phyloP scores from a whole-genome alignment of 2,113 vertebrate genomes.

The Atlantisia rogersi region DNA sequence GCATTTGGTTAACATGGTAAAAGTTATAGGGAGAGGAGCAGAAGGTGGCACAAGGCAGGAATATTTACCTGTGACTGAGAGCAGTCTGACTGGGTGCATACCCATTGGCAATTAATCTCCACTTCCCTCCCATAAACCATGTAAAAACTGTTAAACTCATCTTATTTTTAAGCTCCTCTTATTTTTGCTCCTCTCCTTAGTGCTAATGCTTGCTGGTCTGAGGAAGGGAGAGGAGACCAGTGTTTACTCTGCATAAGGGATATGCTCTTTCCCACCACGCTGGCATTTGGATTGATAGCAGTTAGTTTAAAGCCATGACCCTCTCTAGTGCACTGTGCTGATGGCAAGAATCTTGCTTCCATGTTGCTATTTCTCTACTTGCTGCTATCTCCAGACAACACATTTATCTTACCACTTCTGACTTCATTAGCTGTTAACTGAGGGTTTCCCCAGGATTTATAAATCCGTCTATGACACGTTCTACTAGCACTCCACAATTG shows the following conservation, averaged over 20 bases:
- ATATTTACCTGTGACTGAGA: not conserved
- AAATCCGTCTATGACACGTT: not conserved
- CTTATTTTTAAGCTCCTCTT: not conserved
- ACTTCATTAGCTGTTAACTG: not conserved
- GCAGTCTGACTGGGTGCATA: not conserved
- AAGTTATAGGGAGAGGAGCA: not conserved
- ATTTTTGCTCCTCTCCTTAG: not conserved
- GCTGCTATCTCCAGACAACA: not conserved
- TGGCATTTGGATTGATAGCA: not conserved
- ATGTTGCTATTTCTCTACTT: not conserved
- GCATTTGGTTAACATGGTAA: not conserved
- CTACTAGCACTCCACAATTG: not conserved
- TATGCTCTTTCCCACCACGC: fast-evolving
- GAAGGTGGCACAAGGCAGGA: not conserved
- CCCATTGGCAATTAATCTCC: not conserved
- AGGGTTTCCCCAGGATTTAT: not conserved
- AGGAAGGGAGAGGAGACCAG: not conserved
- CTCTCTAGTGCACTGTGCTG: not conserved
- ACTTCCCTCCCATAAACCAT: not conserved
- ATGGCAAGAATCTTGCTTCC: not conserved
- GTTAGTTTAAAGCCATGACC: not conserved
- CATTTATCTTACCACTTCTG: not conserved
- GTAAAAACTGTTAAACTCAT: not conserved
- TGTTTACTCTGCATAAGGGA: not conserved
- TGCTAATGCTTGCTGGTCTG: not conserved